Base-by-base conservation (phyloP, 2,888 invertebrate genomes). In the Synanthedon myopaeformis region DNA sequence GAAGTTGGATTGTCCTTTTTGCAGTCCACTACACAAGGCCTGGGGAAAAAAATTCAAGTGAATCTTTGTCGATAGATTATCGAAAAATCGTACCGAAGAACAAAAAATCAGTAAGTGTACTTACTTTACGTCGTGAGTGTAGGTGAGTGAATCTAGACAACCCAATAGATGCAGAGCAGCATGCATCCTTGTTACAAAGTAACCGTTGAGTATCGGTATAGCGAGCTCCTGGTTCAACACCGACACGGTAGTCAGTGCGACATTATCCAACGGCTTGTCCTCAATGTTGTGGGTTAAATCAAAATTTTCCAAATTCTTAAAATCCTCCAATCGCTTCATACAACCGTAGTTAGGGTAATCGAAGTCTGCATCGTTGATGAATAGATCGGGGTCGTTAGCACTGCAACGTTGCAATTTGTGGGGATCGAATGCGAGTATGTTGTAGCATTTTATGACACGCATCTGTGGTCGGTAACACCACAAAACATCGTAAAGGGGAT, bases 401-500 rank as follows among this genome's bases (percentile, higher is more conserved):
- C 80, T 79, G 56, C 87, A 87, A n/a, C 79, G 68, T 49, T 81
- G 82, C 1, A 81, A 64, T 58, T 82, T 82, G 56, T 83, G 81
- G 1, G 89, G 90, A 70, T 96, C 96, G 53, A 93, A 92, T 0
- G 93, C 93, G 52, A 96, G 89, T 4, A 96, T 92, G 76, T 96
- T 97, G 79, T 94, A 96, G 68, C 95, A 95, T 55, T 90, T 89
- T 64, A 96, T 88, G 42, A 90, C 74, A 51, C 84, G 79, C 74
- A 78, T 91, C 35, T 89, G 83, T 0, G 93, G 92, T 72, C 93
- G 91, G 64, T 93, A 98, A 63, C 96, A 94, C 98, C 98, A 99
- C 1, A 99, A 86, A 0, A 97, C 93, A 79, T 98, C 96, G 79
- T 97, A 97, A 53, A 94, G 89, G 0, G 97, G 96, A 84, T 99